Percentiles rank a stretch among this genome's conserved stretches.
Conservation (phyloP, 1,140 invertebrate genomes). For the Neomicropteryx cornuta region DNA sequence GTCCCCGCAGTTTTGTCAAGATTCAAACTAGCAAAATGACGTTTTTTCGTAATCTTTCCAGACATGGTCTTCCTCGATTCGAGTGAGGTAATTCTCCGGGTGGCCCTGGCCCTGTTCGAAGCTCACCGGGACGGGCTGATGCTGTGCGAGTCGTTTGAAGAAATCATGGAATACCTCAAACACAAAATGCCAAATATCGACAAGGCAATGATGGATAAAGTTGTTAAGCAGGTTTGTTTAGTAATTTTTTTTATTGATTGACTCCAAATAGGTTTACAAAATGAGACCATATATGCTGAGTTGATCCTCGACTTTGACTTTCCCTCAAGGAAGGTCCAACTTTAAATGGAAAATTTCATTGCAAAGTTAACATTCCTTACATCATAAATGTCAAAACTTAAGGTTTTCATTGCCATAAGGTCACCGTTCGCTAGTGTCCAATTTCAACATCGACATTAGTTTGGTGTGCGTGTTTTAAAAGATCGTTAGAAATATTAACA, state of each 20-base stretch:
- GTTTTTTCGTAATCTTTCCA: slow-evolving; percentile 36
- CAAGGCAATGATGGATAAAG: slow-evolving; percentile 47
- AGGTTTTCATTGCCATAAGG: too few species aligned
- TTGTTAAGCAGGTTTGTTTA: slow-evolving; percentile 59
- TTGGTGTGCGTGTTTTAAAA: too few species aligned
- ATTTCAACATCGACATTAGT: too few species aligned
- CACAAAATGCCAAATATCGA: slow-evolving; percentile 52
- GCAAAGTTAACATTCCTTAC: neutral
- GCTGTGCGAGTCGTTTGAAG: slow-evolving; percentile 79
- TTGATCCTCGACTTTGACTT: too few species aligned
- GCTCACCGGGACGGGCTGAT: slow-evolving; percentile 78
- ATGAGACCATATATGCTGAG: too few species aligned
- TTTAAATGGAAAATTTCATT: neutral
- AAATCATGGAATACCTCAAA: slow-evolving; percentile 88
- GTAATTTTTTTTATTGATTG: neutral
- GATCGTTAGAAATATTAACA: neutral
- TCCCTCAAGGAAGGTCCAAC: too few species aligned
- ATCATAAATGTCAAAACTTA: neutral
- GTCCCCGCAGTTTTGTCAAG: too few species aligned
- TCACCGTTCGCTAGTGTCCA: too few species aligned
- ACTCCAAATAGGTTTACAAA: neutral
- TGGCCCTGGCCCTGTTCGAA: slow-evolving; percentile 73
- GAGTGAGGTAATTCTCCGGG: slow-evolving; percentile 79
- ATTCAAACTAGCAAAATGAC: too few species aligned
- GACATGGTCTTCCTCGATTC: slow-evolving; percentile 86